Evolutionary conservation across 2,888 invertebrate genomes (phyloP).

Genomic region (Poecilus cupreus): DNA sequence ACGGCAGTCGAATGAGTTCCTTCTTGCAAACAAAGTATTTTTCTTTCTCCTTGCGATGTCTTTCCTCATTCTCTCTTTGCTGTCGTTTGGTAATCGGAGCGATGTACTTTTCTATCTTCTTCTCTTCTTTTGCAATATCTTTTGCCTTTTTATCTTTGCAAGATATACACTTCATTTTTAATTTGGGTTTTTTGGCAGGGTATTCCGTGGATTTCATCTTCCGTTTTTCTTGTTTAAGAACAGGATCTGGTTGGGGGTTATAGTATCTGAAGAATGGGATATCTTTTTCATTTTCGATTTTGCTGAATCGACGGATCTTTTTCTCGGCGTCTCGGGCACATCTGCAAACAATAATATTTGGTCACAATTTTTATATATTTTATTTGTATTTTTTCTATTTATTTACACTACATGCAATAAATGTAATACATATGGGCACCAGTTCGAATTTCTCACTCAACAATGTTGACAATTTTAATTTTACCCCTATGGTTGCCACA

Average conservation of each 20-base stretch:
- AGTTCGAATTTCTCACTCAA: too few relatives aligned
- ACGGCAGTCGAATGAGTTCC: constrained; percentile 65
- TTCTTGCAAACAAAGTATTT: constrained; percentile 67
- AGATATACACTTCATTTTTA: constrained; percentile 16
- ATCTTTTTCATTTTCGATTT: constrained; percentile 30
- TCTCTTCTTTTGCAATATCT: constrained; percentile 2
- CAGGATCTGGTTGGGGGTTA: constrained; percentile 35
- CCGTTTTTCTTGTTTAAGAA: constrained; percentile 48
- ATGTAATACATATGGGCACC: too few relatives aligned
- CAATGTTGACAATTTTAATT: too few relatives aligned
- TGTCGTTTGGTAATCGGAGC: constrained; percentile 64
- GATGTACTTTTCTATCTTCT: constrained; percentile 63
- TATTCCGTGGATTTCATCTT: constrained; percentile 23
- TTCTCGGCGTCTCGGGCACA: background rate
- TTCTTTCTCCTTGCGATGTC: constrained; percentile 64
- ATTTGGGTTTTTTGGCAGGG: background rate
- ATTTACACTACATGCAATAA: too few relatives aligned
- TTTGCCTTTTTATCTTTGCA: constrained; percentile 45
- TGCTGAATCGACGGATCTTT: constrained; percentile 44
- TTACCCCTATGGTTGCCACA: too few relatives aligned
- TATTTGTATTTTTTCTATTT: too few relatives aligned
- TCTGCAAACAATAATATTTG: background rate
- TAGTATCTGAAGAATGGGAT: constrained; percentile 17
- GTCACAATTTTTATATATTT: background rate
- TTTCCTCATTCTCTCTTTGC: constrained; percentile 62